Conservation (phyloP, 2,797 vertebrate species). For the Parotocinclus haroldoi region DNA sequence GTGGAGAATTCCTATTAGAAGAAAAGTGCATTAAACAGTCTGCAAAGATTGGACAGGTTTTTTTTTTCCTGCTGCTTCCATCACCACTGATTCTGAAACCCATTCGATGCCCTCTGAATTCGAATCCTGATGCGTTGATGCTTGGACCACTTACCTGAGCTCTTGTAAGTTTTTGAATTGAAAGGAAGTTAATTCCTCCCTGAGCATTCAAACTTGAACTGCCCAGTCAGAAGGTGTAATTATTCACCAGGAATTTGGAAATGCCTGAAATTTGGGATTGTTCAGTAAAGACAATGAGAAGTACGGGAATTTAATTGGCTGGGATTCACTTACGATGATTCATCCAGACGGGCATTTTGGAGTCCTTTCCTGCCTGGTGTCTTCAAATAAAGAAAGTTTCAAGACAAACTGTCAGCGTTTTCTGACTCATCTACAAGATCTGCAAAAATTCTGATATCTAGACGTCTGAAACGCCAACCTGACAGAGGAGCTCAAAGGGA, state of each 20-base stretch:
- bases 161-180: slow-evolving; percentile 7
- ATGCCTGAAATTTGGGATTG: too few relatives aligned
- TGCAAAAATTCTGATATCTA: too few relatives aligned
- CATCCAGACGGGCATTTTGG: slow-evolving; percentile 12
- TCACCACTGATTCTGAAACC: background rate
- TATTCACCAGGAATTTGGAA: background rate
- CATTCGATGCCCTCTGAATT: background rate
- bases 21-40: slow-evolving; percentile 1
- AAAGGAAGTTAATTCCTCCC: background rate
- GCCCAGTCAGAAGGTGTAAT: background rate
- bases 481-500: background rate
- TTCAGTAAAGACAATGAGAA: slow-evolving; percentile 3
- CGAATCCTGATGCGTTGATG: background rate
- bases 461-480: too few relatives aligned
- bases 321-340: slow-evolving; percentile 29
- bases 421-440: too few relatives aligned
- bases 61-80: background rate
- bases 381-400: too few relatives aligned
- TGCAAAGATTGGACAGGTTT: background rate
- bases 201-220: background rate
- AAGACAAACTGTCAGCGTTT: too few relatives aligned
- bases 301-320: background rate
- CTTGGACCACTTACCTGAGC: background rate
- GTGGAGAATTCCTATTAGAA: background rate
- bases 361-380: too few relatives aligned